phyloP scores from a whole-genome alignment of 23 tunicate genomes.

The Styela clava region DNA sequence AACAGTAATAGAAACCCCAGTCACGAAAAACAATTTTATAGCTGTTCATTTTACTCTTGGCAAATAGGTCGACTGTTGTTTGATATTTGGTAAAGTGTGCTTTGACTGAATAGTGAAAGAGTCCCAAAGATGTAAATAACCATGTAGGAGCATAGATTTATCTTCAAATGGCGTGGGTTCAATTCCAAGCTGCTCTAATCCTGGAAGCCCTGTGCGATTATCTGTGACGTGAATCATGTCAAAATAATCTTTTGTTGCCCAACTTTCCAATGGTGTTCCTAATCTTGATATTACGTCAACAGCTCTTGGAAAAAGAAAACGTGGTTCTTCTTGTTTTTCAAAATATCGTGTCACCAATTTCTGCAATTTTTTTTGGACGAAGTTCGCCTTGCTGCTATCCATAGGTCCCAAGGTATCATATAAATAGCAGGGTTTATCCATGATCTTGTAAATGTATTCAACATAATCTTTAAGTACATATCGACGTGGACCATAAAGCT shows the following conservation, averaged over 20 bases:
- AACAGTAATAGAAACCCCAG: no score
- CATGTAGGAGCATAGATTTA: neutral
- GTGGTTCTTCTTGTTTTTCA: slow-evolving; percentile 7
- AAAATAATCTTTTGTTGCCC: slow-evolving; percentile 62
- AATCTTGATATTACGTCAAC: slow-evolving; percentile 32
- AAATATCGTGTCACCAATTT: neutral
- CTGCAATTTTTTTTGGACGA: slow-evolving; percentile 3
- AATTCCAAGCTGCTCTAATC: slow-evolving; percentile 63
- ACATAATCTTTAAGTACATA: slow-evolving; percentile 38
- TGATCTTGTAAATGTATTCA: slow-evolving; percentile 29
- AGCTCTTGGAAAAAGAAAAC: slow-evolving; percentile 30
- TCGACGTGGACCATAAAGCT: slow-evolving; percentile 72
- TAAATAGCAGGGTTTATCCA: neutral
- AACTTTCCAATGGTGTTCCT: slow-evolving; percentile 22
- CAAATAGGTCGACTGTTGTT: neutral
- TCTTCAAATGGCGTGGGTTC: slow-evolving; percentile 36
- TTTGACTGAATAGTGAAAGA: neutral
- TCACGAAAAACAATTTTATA: no score
- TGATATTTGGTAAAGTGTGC: neutral
- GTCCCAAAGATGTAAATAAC: neutral
- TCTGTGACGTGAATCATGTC: slow-evolving; percentile 71
- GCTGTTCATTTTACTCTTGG: slow-evolving; percentile 3
- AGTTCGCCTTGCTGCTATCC: slow-evolving; percentile 39
- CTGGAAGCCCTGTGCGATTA: slow-evolving; percentile 46
- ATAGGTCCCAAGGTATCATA: slow-evolving; percentile 47